phyloP scores from a whole-genome alignment of 2,888 invertebrate species.

The Microctonus brassicae region DNA sequence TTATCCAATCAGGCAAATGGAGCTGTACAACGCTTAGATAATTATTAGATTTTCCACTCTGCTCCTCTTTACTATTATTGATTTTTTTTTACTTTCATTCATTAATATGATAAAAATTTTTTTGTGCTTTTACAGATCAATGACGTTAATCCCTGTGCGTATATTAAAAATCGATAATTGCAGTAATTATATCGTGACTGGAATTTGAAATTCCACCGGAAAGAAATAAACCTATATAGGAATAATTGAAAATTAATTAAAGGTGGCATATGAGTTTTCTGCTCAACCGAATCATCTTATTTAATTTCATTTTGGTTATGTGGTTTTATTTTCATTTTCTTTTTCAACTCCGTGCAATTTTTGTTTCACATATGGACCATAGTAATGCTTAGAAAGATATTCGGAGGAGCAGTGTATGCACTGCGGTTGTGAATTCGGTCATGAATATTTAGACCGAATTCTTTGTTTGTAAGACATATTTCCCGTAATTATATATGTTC shows the following conservation, averaged over 20 bases:
- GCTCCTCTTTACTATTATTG: background rate
- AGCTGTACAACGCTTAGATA: background rate
- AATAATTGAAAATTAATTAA: slow-evolving; percentile 4
- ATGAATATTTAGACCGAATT: background rate
- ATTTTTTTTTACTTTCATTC: background rate
- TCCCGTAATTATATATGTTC: too few species aligned
- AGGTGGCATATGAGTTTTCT: background rate
- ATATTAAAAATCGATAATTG: too few species aligned
- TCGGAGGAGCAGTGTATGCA: background rate
- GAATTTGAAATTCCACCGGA: background rate
- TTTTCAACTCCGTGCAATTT: too few species aligned
- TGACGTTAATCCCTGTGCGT: too few species aligned
- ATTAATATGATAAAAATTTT: background rate
- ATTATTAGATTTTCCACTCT: background rate
- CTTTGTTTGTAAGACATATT: slow-evolving; percentile 11
- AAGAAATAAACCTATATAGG: background rate
- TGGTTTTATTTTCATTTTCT: background rate
- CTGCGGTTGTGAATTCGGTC: background rate
- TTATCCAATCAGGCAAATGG: background rate
- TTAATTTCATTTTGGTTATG: background rate
- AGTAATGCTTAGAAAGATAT: background rate
- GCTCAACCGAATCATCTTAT: slow-evolving; percentile 2
- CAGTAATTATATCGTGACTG: too few species aligned
- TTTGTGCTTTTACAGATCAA: too few species aligned
- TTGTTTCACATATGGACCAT: background rate